A percentile compares a stretch with the other conserved stretches of the same genome.
These are phyloP conservation scores for Cryptomyrus ogoouensis DNA, from an alignment of 2,113 vertebrate genomes.

Conservation along the genomic window DNA sequence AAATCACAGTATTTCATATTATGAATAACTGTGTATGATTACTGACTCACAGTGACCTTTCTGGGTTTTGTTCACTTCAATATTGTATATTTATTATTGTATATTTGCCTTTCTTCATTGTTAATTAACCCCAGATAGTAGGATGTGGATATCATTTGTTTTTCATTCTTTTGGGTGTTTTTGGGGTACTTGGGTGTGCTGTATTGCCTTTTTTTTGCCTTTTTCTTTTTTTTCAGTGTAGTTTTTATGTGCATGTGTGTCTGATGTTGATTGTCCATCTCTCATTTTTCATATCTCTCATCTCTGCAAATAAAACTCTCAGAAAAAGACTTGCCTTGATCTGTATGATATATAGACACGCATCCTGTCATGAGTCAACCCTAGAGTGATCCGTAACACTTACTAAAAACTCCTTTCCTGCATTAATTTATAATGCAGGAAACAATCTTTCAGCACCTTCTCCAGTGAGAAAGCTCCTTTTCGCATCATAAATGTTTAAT, in stretches of 20 bases:
- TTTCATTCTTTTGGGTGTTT: neutral
- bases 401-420: neutral
- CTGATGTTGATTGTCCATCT: neutral
- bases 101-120: neutral
- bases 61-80: neutral
- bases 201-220: neutral
- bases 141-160: neutral
- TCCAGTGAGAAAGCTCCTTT: neutral
- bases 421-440: neutral
- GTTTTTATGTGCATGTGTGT: neutral
- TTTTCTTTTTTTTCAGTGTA: neutral
- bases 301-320: neutral
- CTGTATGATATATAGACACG: neutral
- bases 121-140: neutral
- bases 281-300: neutral
- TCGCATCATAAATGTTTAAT: neutral
- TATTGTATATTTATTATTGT: neutral
- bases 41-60: neutral
- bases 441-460: neutral
- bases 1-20: neutral
- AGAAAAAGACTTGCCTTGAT: neutral
- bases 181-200: neutral
- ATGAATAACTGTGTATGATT: neutral
- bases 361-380: neutral
- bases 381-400: neutral